Base-by-base conservation (phyloP, 2,113 vertebrate species). In the Nesoenas mayeri region DNA sequence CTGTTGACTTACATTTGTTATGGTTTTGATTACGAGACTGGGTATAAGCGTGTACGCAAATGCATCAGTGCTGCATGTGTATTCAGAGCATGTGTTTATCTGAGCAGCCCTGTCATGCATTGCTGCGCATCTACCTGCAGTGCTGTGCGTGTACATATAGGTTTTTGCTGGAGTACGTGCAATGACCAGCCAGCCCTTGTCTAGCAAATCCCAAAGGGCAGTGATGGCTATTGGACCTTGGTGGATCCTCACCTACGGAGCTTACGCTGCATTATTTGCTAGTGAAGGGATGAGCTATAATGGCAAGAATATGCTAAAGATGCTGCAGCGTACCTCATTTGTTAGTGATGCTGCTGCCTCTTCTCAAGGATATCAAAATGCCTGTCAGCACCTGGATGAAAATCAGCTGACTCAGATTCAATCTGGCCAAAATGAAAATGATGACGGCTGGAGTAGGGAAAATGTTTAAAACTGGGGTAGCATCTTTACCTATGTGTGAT, bases 301-400 rank as follows among this genome's bases (percentile, higher is more conserved):
- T 1, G 20, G 65, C 93, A 93, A 81, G 64, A 84, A 92, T 81
- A 92, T 75, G 88, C 77, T 92, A 80, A 92, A 90, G 82, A 90
- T n/a, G 77, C 93, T 91, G 94, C 91, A 95, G 94, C 74, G 1
- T 42, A 83, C 44, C 92, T 84, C 85, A 75, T 92, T 93, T 94
- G 90, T 74, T 96, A 88, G 79, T 2, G 18, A 60, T 86, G 92
- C 90, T 87, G 79, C 71, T 94, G 85, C 69, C 81, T 62, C 61
- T 93, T 84, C 92, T 94, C 90, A 95, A 94, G 90, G 92, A 87
- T 94, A 95, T 69, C 88, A 84, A 93, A 96, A 90, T 84, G 92
- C 86, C 85, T 96, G 92, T 95, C 96, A 96, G 95, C 95, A 97
- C 91, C 95, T 96, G 93, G 93, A 96, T 77, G 75, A 90, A 83